Evolutionary conservation across 2,797 vertebrate genomes (phyloP), one percentile per base, ranked within the genome.

Genomic region (Pseudochaenichthys georgianus): DNA sequence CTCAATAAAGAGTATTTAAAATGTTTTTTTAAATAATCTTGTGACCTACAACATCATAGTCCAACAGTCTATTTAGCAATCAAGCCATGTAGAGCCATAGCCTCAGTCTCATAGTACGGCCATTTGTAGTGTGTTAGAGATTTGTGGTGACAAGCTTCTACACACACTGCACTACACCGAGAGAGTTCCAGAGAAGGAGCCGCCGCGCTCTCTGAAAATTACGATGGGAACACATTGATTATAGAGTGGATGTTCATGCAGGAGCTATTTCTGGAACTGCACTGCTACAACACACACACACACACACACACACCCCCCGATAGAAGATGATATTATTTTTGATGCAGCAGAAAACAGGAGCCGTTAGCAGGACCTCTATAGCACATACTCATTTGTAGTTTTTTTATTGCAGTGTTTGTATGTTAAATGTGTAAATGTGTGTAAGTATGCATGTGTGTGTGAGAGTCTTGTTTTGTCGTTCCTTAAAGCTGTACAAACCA

Each of bases 161-260:
- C 28, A 28, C 28, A 28, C 28, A 28, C 28, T 28, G 28, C 28
- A 38, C 34, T 9, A 38, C 34, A 38, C 34, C 9, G 34, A 38
- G 34, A 38, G 34, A 6, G 34, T 38, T 38, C 34, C 34, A 38
- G 34, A 38, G 13, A 60, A 21, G 38, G 28, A 68, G 46, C 31
- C 57, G 67, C 38, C 31, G 45, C 55, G 55, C 60, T 54, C 34
- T 16, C 62, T 28, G 58, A 13, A 71, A 74, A 59, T 77, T 75
- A 80, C 77, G 70, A 77, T 73, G 75, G 70, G 34, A 81, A 52
- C 54, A 45, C 64, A 73, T 45, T 79, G 77, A 86, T 86, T 81
- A 86, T 65, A 85, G 79, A 82, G 70, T 77, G 62, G 43, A 73
- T 65, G 47, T 61, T 53, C 62, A 71, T 43, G 59, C 69, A 42